Conservation (phyloP, 2,113 vertebrate species). For the Amblyornis subalaris region DNA sequence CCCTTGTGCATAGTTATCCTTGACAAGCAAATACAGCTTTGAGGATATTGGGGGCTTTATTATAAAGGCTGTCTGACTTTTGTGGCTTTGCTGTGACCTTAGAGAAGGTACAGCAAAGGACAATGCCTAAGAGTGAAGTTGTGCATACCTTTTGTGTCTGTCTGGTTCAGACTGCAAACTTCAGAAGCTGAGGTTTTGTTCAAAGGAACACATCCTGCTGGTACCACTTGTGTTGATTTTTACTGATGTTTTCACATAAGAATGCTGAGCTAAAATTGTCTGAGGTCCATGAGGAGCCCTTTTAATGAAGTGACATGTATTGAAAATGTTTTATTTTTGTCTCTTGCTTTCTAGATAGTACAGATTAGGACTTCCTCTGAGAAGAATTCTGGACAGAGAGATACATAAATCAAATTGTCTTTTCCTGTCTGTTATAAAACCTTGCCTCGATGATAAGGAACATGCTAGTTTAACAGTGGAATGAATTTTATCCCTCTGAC, state of each 20-base stretch:
- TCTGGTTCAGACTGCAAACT: not conserved
- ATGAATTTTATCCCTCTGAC: not conserved
- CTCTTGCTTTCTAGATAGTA: not conserved
- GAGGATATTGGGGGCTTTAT: not conserved
- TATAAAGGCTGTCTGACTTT: not conserved
- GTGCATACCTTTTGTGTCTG: not conserved
- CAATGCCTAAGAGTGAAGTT: not conserved
- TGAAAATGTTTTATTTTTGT: not conserved
- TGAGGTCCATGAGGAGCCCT: not conserved
- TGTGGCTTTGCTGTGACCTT: not conserved
- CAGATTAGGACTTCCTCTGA: not conserved
- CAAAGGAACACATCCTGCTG: not conserved
- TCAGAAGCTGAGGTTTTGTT: not conserved
- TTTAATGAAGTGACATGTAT: not conserved
- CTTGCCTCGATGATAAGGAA: not conserved
- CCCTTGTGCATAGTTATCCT: not conserved
- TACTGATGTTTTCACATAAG: not conserved
- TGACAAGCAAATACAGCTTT: not conserved
- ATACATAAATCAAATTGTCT: not conserved
- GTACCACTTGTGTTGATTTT: not conserved
- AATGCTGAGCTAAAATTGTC: not conserved
- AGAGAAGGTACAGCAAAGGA: not conserved
- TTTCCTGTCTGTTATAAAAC: not conserved
- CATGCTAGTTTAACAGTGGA: not conserved
- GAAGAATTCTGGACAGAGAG: not conserved